phyloP scores from a whole-genome alignment of 23 tunicate genomes.

The Phallusia fumigata region DNA sequence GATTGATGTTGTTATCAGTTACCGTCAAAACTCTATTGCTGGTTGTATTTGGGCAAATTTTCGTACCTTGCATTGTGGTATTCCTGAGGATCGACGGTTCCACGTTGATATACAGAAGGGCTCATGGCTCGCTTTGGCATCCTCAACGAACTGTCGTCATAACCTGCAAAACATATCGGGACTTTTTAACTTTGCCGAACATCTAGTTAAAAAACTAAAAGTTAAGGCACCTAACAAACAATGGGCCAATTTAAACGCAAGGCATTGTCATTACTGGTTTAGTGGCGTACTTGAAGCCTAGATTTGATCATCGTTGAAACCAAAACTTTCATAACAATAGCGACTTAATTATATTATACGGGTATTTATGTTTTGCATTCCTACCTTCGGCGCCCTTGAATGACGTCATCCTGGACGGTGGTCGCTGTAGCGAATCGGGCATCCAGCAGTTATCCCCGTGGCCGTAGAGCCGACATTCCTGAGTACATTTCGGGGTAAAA shows the following conservation, averaged over 20 bases:
- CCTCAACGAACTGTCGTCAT: constrained; percentile 25
- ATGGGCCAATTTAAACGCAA: too few relatives aligned
- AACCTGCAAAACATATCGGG: constrained; percentile 16
- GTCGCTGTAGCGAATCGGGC: constrained; percentile 53
- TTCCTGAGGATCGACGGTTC: background rate
- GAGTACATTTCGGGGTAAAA: constrained; percentile 44
- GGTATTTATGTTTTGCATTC: background rate
- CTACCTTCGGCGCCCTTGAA: constrained; percentile 34
- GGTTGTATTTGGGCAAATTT: too few relatives aligned
- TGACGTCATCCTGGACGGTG: constrained; percentile 51
- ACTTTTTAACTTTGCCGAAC: too few relatives aligned
- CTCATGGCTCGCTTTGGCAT: constrained; percentile 29
- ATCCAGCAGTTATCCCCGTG: constrained; percentile 71
- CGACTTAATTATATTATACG: too few relatives aligned
- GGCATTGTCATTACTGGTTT: too few relatives aligned
- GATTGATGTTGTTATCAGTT: too few relatives aligned
- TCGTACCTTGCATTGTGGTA: constrained; percentile 23
- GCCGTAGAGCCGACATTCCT: constrained; percentile 42
- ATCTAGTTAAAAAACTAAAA: too few relatives aligned
- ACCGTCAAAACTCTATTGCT: too few relatives aligned
- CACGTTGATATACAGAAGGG: constrained; percentile 34
- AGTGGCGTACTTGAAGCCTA: too few relatives aligned
- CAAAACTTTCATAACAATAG: too few relatives aligned
- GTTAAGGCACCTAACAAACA: too few relatives aligned
- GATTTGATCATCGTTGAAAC: too few relatives aligned